Evolutionary conservation across 2,888 invertebrate species (phyloP), one percentile per base, ranked within the genome.

Genomic region (Lumbricus terrestris): DNA sequence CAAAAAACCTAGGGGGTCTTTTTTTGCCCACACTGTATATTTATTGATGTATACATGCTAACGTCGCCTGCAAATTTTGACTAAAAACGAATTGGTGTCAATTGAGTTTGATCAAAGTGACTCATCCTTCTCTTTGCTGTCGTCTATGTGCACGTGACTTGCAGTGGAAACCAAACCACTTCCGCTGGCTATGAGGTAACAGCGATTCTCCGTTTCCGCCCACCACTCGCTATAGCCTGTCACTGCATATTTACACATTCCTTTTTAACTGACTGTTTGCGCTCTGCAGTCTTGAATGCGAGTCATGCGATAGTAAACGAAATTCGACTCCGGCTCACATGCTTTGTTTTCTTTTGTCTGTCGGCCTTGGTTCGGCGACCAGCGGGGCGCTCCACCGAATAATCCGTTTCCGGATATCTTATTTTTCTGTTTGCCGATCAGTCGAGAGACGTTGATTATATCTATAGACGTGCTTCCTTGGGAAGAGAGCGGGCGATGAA

Each of bases 331-430:
- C 69, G 16, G 69, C 69, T n/a, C n/a, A 69, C 69, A n/a, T 29
- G 29, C 69, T 69, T 69, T 69, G 69, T 69, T 69, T 8, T 69
- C 69, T 29, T 69, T 69, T n/a, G 69, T 69, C 69, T 69, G 2
- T 8, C 69, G n/a, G 69, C 69, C 29, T 3, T 69, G 13, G 69
- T 29, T 69, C 69, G 69, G 11, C 69, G 69, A n/a, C 16, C 69
- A 69, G 69, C 69, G 69, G 69, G 69, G 69, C 69, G 69, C 69
- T 69, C 69, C 69, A n/a, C n/a, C n/a, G 69, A 69, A 69, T 69
- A 29, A 69, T 69, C 69, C 69, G 69, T 69, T 69, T 69, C 69
- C 29, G 69, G 69, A 69, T 29, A 69, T 69, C n/a, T n/a, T 69
- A 69, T 69, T 69, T 69, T 69, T 69, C 69, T 69, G n/a, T 69